Evolutionary conservation across 2,888 invertebrate species (phyloP), one percentile per base, ranked within the genome.

Genomic region (Pherbina coryleti): DNA sequence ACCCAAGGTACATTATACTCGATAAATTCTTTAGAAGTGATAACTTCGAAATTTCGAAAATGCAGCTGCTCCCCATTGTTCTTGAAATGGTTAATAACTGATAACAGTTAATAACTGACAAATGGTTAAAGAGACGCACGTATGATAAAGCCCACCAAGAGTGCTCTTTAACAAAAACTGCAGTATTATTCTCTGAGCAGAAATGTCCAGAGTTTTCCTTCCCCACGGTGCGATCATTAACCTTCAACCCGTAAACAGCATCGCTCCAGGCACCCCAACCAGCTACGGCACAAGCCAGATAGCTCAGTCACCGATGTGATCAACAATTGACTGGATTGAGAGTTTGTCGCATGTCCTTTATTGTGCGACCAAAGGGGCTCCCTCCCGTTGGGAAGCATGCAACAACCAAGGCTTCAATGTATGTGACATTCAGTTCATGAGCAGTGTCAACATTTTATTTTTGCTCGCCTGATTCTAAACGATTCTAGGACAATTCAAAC

Each of bases 191-290:
- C 57, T 9, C 57, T 14, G 22, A 11, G 22, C 57, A 14, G 2
- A 55, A 55, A 55, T 55, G n/a, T 7, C 34, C 5, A 7, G 34
- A 17, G 9, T 34, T 64, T 25, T n/a, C n/a, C 34, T 17, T 11
- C 57, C 73, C 49, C 73, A 74, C 72, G 60, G 73, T 19, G 73
- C 44, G 69, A 66, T 73, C 73, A 62, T 74, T 77, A 60, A 74
- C 77, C 77, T 77, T 77, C 76, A 57, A 53, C 28, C 57, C 8
- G 17, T 0, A 60, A 44, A 25, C 51, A n/a, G 17, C 37, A n/a
- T 51, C 19, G 67, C 57, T 44, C 34, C 57, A 9, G 25, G 28
- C 49, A 17, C 64, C 19, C 49, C 34, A 19, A 44, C 64, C 7
- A 7, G 25, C 28, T 51, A 66, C 44, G 64, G n/a, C 55, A 53